A percentile compares a stretch with the other conserved stretches of the same genome.
phyloP scores from a whole-genome alignment of 2,113 vertebrate genomes.

The Atrichornis clamosus region DNA sequence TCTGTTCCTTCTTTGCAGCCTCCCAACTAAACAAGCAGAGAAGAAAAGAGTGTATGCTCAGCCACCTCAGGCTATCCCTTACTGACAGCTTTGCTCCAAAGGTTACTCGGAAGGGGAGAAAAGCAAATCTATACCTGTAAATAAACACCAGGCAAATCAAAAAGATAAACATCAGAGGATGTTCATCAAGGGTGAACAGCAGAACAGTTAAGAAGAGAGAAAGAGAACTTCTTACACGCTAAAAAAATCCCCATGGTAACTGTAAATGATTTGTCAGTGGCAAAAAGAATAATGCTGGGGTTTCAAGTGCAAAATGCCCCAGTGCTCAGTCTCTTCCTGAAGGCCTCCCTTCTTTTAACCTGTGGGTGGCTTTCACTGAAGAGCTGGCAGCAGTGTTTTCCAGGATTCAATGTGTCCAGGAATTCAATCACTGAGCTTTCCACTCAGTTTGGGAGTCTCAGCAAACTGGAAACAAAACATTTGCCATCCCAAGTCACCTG shows the following conservation, averaged over 20 bases:
- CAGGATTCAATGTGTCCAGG: neutral
- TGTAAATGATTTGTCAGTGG: neutral
- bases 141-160: neutral
- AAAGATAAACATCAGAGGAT: neutral
- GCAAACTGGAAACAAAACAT: neutral
- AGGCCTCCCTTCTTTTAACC: neutral
- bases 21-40: neutral
- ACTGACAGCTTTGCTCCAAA: neutral
- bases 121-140: conserved; percentile 18
- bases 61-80: neutral
- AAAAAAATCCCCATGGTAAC: neutral
- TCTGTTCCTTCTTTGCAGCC: neutral
- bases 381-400: neutral
- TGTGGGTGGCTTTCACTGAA: neutral
- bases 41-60: neutral
- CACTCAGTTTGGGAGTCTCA: neutral
- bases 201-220: neutral
- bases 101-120: neutral
- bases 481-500: neutral
- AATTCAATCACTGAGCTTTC: neutral
- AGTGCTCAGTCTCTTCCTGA: neutral
- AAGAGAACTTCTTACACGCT: neutral
- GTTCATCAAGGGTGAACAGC: neutral
- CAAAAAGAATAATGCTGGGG: neutral
- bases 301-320: neutral